phyloP scores from a whole-genome alignment of 2,888 invertebrate genomes.

The Neuroscelio doddi region DNA sequence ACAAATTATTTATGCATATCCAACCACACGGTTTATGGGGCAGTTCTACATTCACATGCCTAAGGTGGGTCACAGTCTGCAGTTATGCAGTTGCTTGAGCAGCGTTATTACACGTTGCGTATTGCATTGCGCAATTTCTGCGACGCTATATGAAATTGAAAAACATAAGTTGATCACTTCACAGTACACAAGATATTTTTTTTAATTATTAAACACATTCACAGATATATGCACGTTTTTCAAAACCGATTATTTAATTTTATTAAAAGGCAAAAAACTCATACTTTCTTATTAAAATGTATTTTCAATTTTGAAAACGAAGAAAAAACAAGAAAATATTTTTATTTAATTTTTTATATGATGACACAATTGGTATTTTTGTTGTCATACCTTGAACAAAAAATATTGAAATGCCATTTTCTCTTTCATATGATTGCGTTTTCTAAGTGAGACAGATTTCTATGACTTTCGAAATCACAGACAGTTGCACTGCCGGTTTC shows the following conservation, averaged over 20 bases:
- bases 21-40: slow-evolving; percentile 12
- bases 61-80: slow-evolving; percentile 19
- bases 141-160: slow-evolving; percentile 11
- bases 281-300: too few relatives aligned
- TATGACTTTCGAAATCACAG: slow-evolving; percentile 39
- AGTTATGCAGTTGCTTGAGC: slow-evolving; percentile 16
- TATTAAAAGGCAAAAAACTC: too few relatives aligned
- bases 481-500: slow-evolving; percentile 53
- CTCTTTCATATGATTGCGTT: slow-evolving; percentile 28
- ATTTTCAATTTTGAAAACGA: too few relatives aligned
- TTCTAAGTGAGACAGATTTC: slow-evolving; percentile 20
- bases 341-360: too few relatives aligned
- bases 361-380: too few relatives aligned
- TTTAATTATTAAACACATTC: too few relatives aligned
- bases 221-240: too few relatives aligned
- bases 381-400: too few relatives aligned
- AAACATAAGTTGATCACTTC: slow-evolving; percentile 26
- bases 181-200: slow-evolving; percentile 14
- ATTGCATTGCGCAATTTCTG: slow-evolving; percentile 21
- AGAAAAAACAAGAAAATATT: too few relatives aligned
- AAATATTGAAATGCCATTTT: too few relatives aligned
- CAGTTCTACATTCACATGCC: slow-evolving; percentile 18
- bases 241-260: too few relatives aligned
- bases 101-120: slow-evolving; percentile 26
- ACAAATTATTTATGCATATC: slow-evolving; percentile 7